Evolutionary conservation across 2,888 invertebrate species (phyloP), one percentile per base, ranked within the genome.

Genomic region (Chromoteleia sp.): DNA sequence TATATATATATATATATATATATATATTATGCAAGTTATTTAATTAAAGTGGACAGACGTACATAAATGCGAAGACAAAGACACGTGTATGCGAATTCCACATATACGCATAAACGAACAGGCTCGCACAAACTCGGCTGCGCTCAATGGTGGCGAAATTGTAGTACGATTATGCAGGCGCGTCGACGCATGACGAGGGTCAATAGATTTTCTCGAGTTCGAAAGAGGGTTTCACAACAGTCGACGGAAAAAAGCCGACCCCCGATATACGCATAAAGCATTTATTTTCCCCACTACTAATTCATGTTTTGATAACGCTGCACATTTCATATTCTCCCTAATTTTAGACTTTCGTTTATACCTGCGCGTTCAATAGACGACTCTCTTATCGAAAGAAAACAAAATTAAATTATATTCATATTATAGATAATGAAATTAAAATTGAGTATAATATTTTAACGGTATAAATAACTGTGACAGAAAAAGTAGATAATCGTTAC

Each of bases 141-240:
- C 41, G 61, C 19, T 74, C 52, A 78, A 39, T 56, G 74, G 65
- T 75, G 54, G 79, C 36, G 67, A 71, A 82, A 82, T 71, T 75
- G 59, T 78, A 75, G 68, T 80, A 70, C 76, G 65, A 67, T 82
- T 82, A 71, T 82, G 73, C 76, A 68, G 68, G 59, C 76, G 80
- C 73, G 76, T 82, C 79, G 82, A 80, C 82, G 80, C 82, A 74
- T 77, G 79, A 80, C 76, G 59, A 82, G 76, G 82, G 80, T 82
- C 80, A 77, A 82, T 82, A 80, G 76, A 82, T 82, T 82, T 77
- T 73, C 79, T 75, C 73, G 76, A 77, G 68, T 50, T 68, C 50
- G 50, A 50, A 29, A 63, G 73, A 73, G 76, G 68, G 79, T 82
- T 79, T 82, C 79, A 73, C 61, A 79, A 79, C 74, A 75, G 65